phyloP scores from a whole-genome alignment of 1,140 invertebrate species.

The Oncopodura yosiiana region DNA sequence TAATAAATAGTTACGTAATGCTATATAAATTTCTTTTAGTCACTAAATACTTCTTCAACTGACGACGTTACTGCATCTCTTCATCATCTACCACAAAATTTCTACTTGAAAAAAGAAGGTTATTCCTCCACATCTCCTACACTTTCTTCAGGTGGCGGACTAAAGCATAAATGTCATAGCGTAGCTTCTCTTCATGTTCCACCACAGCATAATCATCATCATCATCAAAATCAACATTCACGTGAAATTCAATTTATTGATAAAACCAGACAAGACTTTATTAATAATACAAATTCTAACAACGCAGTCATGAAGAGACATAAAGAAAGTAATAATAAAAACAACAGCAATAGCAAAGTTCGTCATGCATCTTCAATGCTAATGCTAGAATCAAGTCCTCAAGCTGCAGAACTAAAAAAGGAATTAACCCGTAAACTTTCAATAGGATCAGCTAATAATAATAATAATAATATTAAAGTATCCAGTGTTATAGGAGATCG shows the following conservation, averaged over 20 bases:
- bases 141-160: background rate
- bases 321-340: background rate
- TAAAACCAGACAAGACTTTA: too few species aligned
- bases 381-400: slow-evolving; percentile 18
- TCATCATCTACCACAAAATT: slow-evolving; percentile 24
- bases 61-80: slow-evolving; percentile 22
- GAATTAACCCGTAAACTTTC: slow-evolving; percentile 26
- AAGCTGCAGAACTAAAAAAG: slow-evolving; percentile 20
- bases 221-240: too few species aligned
- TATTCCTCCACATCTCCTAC: background rate
- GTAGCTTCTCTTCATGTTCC: slow-evolving; percentile 21
- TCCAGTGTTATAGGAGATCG: background rate
- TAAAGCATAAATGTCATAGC: slow-evolving; percentile 31
- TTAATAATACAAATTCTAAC: slow-evolving; percentile 3
- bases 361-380: slow-evolving; percentile 26
- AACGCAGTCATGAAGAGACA: slow-evolving; percentile 3
- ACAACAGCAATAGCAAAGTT: slow-evolving; percentile 1
- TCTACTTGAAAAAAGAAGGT: slow-evolving; percentile 20
- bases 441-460: background rate
- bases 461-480: too few species aligned
- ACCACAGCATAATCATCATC: too few species aligned
- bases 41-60: slow-evolving; percentile 16
- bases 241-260: too few species aligned
- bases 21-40: slow-evolving; percentile 18
- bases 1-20: background rate